Evolutionary conservation across 2,888 invertebrate species (phyloP).

Genomic region (Anarsia innoxiella): DNA sequence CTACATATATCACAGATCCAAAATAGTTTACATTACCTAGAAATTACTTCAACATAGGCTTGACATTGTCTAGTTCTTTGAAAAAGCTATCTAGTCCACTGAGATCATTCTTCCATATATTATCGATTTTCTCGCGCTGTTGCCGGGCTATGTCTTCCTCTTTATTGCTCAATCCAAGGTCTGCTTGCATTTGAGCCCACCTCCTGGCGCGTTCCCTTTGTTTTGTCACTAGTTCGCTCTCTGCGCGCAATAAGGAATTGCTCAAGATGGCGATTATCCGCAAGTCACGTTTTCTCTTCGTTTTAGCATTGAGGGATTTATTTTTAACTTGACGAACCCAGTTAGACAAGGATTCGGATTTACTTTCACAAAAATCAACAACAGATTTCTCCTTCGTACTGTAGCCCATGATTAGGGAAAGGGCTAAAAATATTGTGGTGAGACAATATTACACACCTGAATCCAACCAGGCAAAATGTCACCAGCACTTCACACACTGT

Average conservation of each 20-base stretch:
- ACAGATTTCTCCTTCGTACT: constrained; percentile 60
- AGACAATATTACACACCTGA: constrained; percentile 66
- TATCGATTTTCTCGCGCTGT: constrained; percentile 62
- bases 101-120: constrained; percentile 76
- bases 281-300: constrained; percentile 75
- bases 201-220: constrained; percentile 77
- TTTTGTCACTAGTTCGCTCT: constrained; percentile 75
- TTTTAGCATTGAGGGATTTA: constrained; percentile 75
- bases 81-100: constrained; percentile 80
- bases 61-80: constrained; percentile 77
- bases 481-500: constrained; percentile 12
- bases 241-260: constrained; percentile 74
- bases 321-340: constrained; percentile 79
- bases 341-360: constrained; percentile 73
- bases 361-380: constrained; percentile 71
- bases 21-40: constrained; percentile 57
- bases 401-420: constrained; percentile 55
- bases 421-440: constrained; percentile 50
- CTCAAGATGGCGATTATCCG: constrained; percentile 79
- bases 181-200: constrained; percentile 75
- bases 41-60: constrained; percentile 51
- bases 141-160: constrained; percentile 62
- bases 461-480: constrained; percentile 59
- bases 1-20: constrained; percentile 72
- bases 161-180: constrained; percentile 60